These are phyloP conservation scores for Psophia crepitans DNA, from an alignment of 2,113 vertebrate genomes.

Conservation along the genomic window DNA sequence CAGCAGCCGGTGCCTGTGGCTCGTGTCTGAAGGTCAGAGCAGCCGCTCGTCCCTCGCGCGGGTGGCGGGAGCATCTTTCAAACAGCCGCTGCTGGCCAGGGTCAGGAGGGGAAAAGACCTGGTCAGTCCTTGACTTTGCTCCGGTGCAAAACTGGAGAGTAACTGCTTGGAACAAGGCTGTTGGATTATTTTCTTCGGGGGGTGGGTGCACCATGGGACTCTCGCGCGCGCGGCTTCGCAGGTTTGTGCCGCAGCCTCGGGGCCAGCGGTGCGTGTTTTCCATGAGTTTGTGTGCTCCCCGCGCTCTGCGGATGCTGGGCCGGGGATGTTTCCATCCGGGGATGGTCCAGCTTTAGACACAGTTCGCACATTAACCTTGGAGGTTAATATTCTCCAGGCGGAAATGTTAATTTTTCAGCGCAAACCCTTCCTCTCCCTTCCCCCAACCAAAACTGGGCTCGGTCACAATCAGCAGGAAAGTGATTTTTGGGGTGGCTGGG, in stretches of 20 bases:
- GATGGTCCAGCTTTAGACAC: not conserved
- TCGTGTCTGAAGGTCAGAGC: fast-evolving
- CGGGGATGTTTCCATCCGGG: not conserved
- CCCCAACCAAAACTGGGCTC: not conserved
- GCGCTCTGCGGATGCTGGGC: not conserved
- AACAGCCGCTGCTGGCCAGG: not conserved
- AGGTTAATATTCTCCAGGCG: not conserved
- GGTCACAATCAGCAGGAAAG: fast-evolving
- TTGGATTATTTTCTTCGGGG: not conserved
- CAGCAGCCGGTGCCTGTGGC: not conserved
- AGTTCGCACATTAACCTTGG: not conserved
- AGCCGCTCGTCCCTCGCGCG: not conserved
- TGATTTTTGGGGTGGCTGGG: not conserved
- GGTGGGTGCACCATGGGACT: not conserved
- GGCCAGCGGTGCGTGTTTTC: not conserved
- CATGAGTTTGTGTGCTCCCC: not conserved
- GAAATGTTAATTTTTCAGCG: not conserved
- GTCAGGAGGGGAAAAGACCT: not conserved
- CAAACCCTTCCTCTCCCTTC: not conserved
- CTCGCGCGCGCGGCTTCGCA: not conserved
- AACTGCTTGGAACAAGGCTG: fast-evolving
- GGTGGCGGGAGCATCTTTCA: not conserved
- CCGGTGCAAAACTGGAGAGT: not conserved
- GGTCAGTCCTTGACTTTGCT: not conserved
- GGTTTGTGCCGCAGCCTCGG: not conserved